Conservation (phyloP, 2,888 invertebrate species). For the Linyphia triangularis region DNA sequence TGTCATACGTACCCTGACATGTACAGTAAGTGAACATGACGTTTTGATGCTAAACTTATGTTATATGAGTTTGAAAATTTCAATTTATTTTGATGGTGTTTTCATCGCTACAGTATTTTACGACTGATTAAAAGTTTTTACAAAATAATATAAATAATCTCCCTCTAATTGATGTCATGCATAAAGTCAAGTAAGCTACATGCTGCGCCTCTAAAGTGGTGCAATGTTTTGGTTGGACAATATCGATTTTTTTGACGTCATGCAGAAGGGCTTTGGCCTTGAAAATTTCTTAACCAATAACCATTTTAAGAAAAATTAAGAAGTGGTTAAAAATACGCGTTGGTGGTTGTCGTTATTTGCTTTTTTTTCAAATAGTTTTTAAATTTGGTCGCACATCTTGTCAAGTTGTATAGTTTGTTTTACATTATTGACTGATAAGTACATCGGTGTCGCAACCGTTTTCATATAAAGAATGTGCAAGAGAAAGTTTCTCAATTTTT, state of each 20-base stretch:
- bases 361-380: not conserved
- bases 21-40: too few species aligned
- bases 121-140: too few species aligned
- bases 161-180: too few species aligned
- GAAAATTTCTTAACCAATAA: constrained; percentile 56
- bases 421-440: not conserved
- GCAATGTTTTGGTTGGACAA: not conserved
- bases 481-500: constrained; percentile 33
- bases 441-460: constrained; percentile 31
- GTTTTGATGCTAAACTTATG: too few species aligned
- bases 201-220: not conserved
- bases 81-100: too few species aligned
- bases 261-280: constrained; percentile 63
- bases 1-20: too few species aligned
- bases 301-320: constrained; percentile 54
- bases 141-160: too few species aligned
- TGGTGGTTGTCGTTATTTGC: not conserved
- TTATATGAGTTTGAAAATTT: too few species aligned
- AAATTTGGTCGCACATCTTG: not conserved
- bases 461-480: constrained; percentile 29
- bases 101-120: too few species aligned
- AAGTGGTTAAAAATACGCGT: constrained; percentile 20
- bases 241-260: constrained; percentile 54
- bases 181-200: not conserved
- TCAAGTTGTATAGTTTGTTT: not conserved